These are phyloP conservation scores for Tenualosa ilisha DNA, from an alignment of 2,797 vertebrate species.

Conservation along the genomic window DNA sequence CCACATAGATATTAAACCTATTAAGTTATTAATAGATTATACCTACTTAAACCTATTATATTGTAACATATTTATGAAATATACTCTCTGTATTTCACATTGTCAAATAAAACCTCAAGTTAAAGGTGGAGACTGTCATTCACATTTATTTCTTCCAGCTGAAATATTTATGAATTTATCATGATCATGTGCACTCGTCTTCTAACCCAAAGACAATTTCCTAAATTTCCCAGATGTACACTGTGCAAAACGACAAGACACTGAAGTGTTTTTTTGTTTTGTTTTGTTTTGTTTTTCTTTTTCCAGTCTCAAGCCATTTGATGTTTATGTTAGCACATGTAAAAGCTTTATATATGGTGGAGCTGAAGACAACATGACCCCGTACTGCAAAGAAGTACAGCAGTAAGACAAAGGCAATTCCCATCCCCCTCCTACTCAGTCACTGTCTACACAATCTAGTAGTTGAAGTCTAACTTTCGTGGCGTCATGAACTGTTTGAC, in stretches of 20 bases:
- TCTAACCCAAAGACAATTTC: background rate
- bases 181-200: background rate
- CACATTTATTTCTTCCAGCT: background rate
- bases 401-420: background rate
- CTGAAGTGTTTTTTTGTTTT: background rate
- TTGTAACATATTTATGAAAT: background rate
- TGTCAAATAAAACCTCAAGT: background rate
- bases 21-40: too few relatives aligned
- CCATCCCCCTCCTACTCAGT: background rate
- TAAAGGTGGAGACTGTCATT: background rate
- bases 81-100: background rate
- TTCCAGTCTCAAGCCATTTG: background rate
- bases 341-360: constrained; percentile 15
- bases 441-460: constrained; percentile 61
- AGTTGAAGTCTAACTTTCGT: constrained; percentile 81
- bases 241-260: background rate
- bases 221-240: background rate
- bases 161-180: background rate
- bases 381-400: background rate
- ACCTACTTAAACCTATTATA: background rate
- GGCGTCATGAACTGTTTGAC: constrained; percentile 93
- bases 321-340: constrained; percentile 1
- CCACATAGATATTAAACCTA: background rate
- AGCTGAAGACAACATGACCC: background rate
- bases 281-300: too few relatives aligned